Conservation (phyloP, 2,797 vertebrate species). For the Sebastes hopkinsi region DNA sequence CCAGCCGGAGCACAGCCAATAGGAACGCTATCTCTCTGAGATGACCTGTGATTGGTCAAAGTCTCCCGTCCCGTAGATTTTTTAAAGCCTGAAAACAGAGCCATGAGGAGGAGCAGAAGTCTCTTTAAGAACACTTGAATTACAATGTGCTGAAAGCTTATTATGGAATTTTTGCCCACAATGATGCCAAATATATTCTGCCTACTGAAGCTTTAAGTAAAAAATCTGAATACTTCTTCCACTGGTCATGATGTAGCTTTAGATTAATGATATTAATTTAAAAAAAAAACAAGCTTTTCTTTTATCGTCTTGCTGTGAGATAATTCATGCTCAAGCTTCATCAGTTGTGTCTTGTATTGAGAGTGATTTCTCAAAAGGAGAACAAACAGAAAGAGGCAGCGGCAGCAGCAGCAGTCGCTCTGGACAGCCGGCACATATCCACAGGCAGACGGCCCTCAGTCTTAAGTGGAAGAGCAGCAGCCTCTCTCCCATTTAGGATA, state of each 20-base stretch:
- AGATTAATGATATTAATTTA: neutral
- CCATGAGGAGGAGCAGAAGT: no score
- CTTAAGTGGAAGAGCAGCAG: conserved; percentile 78
- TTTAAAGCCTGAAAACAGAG: no score
- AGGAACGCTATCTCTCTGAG: no score
- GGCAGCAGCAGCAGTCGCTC: conserved; percentile 4
- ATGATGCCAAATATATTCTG: no score
- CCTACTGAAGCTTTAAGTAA: neutral
- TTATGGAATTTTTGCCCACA: no score
- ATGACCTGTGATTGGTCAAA: no score
- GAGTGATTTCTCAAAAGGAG: conserved; percentile 23
- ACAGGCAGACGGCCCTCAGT: conserved; percentile 69
- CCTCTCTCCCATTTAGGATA: conserved; percentile 82
- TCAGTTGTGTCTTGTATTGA: neutral
- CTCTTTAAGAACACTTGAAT: no score
- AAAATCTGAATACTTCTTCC: neutral
- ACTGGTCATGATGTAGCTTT: neutral
- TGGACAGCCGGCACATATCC: conserved; percentile 42
- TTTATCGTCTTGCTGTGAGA: neutral
- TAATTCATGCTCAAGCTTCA: neutral
- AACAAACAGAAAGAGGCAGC: no score
- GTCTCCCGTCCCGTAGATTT: no score
- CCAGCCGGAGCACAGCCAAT: no score
- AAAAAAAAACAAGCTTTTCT: neutral
- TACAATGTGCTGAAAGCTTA: accelerated